A percentile compares a stretch with the other conserved stretches of the same genome.
Conservation (phyloP, 2,113 vertebrate genomes). For the Halichoerus grypus region DNA sequence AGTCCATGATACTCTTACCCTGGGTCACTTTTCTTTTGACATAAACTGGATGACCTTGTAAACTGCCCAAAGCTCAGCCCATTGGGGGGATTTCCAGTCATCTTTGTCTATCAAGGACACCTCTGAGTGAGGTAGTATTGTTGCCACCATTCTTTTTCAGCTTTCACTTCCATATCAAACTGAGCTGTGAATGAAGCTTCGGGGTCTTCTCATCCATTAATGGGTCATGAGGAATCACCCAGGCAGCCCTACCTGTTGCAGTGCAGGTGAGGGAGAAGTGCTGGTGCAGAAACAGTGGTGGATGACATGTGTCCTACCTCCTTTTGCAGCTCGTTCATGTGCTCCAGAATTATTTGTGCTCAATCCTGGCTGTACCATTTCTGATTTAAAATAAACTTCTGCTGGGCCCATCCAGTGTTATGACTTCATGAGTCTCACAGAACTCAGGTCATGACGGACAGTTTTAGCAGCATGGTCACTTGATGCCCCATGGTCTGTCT, state of each 20-base stretch:
- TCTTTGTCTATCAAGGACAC: background rate
- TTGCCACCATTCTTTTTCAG: background rate
- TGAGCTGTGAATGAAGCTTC: background rate
- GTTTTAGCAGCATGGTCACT: background rate
- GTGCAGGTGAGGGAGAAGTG: background rate
- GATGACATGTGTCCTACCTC: background rate
- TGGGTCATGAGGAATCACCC: background rate
- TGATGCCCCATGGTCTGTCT: conserved; percentile 14
- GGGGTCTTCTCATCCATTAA: background rate
- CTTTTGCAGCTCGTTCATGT: background rate
- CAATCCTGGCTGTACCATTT: background rate
- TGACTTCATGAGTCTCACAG: conserved; percentile 27
- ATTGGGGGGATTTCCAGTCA: background rate
- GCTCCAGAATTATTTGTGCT: background rate
- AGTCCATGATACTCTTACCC: background rate
- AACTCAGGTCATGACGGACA: conserved; percentile 8
- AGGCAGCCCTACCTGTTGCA: no score
- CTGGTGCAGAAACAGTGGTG: background rate
- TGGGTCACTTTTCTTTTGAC: background rate
- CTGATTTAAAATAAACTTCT: conserved; percentile 45
- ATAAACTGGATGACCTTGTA: background rate
- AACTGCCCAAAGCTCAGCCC: background rate
- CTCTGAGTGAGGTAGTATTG: background rate
- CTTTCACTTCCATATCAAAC: background rate
- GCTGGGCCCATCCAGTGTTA: conserved; percentile 41